Conservation (phyloP, 1,140 invertebrate genomes). For the Heliothis subflexa region DNA sequence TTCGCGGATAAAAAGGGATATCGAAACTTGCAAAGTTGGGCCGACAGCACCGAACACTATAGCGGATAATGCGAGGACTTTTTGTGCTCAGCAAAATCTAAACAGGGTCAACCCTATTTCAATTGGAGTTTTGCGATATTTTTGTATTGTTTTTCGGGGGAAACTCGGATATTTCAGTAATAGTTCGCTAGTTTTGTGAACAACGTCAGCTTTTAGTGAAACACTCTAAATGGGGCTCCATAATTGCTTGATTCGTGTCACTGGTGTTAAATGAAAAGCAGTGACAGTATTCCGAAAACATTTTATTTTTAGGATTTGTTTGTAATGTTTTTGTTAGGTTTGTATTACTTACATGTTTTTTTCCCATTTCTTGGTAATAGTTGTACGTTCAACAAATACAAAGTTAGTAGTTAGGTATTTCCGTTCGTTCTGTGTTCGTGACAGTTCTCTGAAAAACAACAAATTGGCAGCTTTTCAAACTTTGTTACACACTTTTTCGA, state of each 20-base stretch:
- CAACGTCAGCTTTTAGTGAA: constrained; percentile 30
- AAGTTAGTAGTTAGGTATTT: constrained; percentile 1
- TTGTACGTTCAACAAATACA: no score
- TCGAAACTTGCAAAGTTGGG: constrained; percentile 34
- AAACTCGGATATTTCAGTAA: constrained; percentile 22
- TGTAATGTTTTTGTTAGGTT: background rate
- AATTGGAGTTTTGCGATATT: constrained; percentile 33
- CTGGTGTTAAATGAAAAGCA: background rate
- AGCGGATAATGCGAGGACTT: constrained; percentile 37
- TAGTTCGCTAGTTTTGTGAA: constrained; percentile 20
- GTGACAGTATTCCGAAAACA: background rate
- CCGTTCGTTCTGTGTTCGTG: no score
- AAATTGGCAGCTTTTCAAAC: background rate
- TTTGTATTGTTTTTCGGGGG: constrained; percentile 31
- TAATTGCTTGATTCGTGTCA: constrained; percentile 28
- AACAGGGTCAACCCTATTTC: constrained; percentile 40
- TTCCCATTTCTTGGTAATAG: background rate
- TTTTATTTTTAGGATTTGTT: background rate
- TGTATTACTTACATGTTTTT: background rate
- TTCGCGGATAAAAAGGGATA: constrained; percentile 45
- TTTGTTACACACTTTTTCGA: no score
- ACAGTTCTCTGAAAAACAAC: background rate
- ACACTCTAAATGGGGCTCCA: constrained; percentile 15
- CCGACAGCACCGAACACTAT: constrained; percentile 21
- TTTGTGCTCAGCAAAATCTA: constrained; percentile 46